Conservation (phyloP, 2,888 invertebrate species). For the Lochmaea crataegi region DNA sequence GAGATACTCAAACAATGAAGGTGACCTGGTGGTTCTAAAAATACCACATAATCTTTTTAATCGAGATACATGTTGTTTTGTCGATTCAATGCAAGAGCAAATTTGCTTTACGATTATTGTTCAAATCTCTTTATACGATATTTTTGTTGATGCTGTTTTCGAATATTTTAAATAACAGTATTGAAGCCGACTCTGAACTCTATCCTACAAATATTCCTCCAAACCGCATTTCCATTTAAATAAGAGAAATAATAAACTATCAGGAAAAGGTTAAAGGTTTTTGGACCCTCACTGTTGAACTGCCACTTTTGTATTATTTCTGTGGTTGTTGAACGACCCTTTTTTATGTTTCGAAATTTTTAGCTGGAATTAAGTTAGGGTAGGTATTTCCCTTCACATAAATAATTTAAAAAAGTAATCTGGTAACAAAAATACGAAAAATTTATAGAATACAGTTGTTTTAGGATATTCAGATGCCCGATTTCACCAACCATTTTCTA, state of each 20-base stretch:
- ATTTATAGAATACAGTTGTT: neutral
- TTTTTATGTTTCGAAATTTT: slow-evolving; percentile 1
- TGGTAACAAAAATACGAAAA: neutral
- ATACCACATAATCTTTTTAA: no score
- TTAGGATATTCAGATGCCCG: no score
- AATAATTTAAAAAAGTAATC: neutral
- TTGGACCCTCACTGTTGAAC: slow-evolving; percentile 28
- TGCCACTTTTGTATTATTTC: slow-evolving; percentile 26
- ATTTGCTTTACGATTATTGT: no score
- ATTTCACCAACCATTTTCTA: no score
- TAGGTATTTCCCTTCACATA: neutral
- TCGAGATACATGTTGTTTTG: no score
- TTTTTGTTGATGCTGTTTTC: neutral
- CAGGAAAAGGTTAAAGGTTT: slow-evolving; percentile 41
- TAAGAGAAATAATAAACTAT: slow-evolving; percentile 40
- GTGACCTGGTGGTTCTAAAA: no score
- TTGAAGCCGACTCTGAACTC: slow-evolving; percentile 13
- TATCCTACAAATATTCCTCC: slow-evolving; percentile 30
- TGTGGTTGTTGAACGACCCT: slow-evolving; percentile 8
- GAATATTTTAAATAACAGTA: neutral
- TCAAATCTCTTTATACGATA: neutral
- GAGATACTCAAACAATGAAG: no score
- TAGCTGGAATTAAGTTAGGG: neutral
- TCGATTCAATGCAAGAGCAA: no score
- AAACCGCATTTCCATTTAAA: slow-evolving; percentile 44